Percentiles rank a stretch among this genome's conserved stretches.
phyloP scores from a whole-genome alignment of 2,888 invertebrate species.

The Campoplex nolae region DNA sequence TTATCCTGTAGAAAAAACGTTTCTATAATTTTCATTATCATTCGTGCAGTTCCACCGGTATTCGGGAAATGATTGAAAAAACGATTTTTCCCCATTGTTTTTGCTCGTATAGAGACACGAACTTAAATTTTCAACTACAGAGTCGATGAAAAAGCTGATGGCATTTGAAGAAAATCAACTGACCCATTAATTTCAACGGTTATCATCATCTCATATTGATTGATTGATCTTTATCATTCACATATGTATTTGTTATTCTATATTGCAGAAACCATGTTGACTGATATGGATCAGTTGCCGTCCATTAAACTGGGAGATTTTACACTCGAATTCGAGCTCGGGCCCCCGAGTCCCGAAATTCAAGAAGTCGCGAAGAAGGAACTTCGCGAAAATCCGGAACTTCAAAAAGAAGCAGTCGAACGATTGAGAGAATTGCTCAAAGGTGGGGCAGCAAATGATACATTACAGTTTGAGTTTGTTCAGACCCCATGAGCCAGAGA shows the following conservation, averaged over 20 bases:
- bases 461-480: background rate
- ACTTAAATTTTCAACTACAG: no score
- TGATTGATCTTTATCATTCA: background rate
- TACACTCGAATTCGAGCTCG: constrained; percentile 89
- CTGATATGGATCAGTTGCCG: constrained; percentile 89
- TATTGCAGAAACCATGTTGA: constrained; percentile 89
- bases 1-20: no score
- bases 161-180: no score
- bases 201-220: background rate
- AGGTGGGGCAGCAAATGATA: constrained; percentile 84
- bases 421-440: constrained; percentile 87
- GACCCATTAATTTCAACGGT: background rate
- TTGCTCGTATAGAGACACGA: no score
- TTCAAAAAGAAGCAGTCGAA: constrained; percentile 86
- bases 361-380: constrained; percentile 89
- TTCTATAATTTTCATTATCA: no score
- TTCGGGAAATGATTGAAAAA: no score
- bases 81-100: no score
- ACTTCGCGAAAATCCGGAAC: constrained; percentile 89
- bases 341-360: constrained; percentile 87
- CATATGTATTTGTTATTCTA: constrained; percentile 4
- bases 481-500: no score
- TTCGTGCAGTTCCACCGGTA: no score
- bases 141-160: no score
- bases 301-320: constrained; percentile 89